These are phyloP conservation scores for Galaxea fascicularis DNA, from an alignment of 92 coral and sea anemone species.

Conservation along the genomic window DNA sequence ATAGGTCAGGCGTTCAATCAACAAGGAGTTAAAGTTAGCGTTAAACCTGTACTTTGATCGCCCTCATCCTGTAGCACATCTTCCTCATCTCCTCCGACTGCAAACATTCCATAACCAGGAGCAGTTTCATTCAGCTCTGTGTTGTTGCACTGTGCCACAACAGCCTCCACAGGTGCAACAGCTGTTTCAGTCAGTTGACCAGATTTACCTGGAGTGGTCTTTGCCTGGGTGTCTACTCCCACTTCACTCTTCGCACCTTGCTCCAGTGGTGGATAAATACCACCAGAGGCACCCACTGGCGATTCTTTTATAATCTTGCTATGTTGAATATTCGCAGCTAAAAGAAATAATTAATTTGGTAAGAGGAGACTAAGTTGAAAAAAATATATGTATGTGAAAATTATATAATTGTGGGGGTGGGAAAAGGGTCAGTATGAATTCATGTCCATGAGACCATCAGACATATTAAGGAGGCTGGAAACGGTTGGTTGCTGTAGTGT, in stretches of 20 bases:
- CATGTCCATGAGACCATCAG: no score
- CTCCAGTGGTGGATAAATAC: background rate
- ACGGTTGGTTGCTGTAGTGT: no score
- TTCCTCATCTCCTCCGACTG: background rate
- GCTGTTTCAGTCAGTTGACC: conserved; percentile 1
- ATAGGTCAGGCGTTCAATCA: no score
- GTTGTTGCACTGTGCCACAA: background rate
- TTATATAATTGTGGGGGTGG: no score
- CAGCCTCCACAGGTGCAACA: background rate
- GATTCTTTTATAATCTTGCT: background rate
- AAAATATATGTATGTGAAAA: no score
- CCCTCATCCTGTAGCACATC: background rate
- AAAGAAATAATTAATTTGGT: background rate
- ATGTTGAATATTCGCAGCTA: background rate
- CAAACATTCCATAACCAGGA: background rate
- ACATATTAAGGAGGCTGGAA: no score
- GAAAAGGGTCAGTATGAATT: no score
- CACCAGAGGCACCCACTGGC: background rate
- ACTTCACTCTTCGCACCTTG: background rate
- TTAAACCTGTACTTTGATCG: background rate
- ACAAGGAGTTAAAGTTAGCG: background rate
- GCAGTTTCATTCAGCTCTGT: background rate
- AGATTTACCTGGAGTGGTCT: background rate
- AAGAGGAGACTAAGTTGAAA: no score
- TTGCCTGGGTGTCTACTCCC: background rate